Percentiles rank a stretch among this genome's conserved stretches.
Conservation (phyloP, 2,797 vertebrate genomes). For the Melanotaenia boesemani region DNA sequence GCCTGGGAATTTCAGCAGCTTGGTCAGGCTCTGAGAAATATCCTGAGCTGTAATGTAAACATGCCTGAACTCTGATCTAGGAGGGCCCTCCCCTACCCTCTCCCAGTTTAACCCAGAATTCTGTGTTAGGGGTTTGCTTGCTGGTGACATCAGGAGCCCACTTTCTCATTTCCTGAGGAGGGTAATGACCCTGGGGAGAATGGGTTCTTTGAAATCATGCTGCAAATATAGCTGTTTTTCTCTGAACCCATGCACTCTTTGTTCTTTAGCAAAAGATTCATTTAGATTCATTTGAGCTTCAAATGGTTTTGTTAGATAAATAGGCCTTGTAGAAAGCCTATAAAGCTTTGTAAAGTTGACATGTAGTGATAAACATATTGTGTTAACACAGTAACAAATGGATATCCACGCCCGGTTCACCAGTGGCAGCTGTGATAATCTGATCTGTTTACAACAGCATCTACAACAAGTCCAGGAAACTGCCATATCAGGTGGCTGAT, state of each 20-base stretch:
- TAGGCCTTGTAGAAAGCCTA: slow-evolving; percentile 21
- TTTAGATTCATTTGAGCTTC: slow-evolving; percentile 9
- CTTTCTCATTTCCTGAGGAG: slow-evolving; percentile 80
- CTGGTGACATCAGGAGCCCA: slow-evolving; percentile 82
- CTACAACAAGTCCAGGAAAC: slow-evolving; percentile 64
- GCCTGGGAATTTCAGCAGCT: slow-evolving; percentile 85
- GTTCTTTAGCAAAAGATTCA: slow-evolving; percentile 37
- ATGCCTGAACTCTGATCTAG: slow-evolving; percentile 86
- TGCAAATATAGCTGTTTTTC: slow-evolving; percentile 64
- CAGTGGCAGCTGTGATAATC: slow-evolving; percentile 58
- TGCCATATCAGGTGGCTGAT: slow-evolving; percentile 71
- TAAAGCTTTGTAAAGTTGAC: slow-evolving; percentile 9
- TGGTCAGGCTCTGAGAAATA: slow-evolving; percentile 85
- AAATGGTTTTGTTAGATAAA: slow-evolving; percentile 34
- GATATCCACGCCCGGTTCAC: slow-evolving; percentile 52
- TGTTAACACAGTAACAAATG: slow-evolving; percentile 28
- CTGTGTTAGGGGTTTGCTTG: slow-evolving; percentile 69
- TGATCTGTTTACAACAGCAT: slow-evolving; percentile 70
- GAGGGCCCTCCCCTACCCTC: slow-evolving; percentile 49
- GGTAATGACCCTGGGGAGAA: slow-evolving; percentile 76
- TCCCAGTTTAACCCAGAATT: slow-evolving; percentile 75
- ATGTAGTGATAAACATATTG: slow-evolving; percentile 26
- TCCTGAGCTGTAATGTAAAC: slow-evolving; percentile 89
- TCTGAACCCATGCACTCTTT: slow-evolving; percentile 36
- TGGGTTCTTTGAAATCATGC: slow-evolving; percentile 69